Conservation (phyloP, 2,888 invertebrate species). For the Drosophila algonquin region DNA sequence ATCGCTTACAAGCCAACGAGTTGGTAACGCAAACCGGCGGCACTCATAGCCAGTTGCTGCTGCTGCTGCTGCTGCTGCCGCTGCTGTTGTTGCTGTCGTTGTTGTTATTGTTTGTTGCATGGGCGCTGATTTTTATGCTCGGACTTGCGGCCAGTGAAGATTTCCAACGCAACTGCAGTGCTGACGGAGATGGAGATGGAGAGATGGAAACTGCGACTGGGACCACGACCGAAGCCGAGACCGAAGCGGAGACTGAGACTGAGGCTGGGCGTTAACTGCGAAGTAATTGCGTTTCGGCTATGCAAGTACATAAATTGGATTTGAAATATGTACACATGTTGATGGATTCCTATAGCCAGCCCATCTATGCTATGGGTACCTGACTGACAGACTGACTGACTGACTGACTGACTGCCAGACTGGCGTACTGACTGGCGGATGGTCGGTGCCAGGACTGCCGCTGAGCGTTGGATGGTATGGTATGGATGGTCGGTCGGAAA, state of each 20-base stretch:
- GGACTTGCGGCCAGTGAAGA: slow-evolving; percentile 26
- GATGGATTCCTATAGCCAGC: slow-evolving; percentile 68
- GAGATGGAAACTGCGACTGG: slow-evolving; percentile 21
- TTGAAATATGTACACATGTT: slow-evolving; percentile 79
- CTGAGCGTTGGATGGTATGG: slow-evolving; percentile 66
- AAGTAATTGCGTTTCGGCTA: slow-evolving; percentile 78
- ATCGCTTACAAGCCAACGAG: slow-evolving; percentile 76
- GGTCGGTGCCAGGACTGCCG: slow-evolving; percentile 52
- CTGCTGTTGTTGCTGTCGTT: slow-evolving; percentile 14
- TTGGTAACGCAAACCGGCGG: slow-evolving; percentile 76
- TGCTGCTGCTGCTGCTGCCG: background rate
- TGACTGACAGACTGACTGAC: slow-evolving; percentile 46
- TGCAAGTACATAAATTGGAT: slow-evolving; percentile 80
- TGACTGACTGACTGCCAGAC: background rate
- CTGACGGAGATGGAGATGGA: slow-evolving; percentile 7
- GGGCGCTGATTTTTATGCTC: slow-evolving; percentile 57
- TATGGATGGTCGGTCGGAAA: slow-evolving; percentile 20
- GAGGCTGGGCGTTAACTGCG: slow-evolving; percentile 75
- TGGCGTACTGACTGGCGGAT: background rate
- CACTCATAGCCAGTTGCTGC: slow-evolving; percentile 58
- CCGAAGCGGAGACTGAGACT: slow-evolving; percentile 42
- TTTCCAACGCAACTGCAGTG: slow-evolving; percentile 16
- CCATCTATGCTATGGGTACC: slow-evolving; percentile 52
- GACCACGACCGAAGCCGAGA: slow-evolving; percentile 3
- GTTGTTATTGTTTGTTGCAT: slow-evolving; percentile 23